Percentiles rank a stretch among this genome's conserved stretches.
phyloP scores from a whole-genome alignment of 2,113 vertebrate species.

The Todiramphus saurophagus region DNA sequence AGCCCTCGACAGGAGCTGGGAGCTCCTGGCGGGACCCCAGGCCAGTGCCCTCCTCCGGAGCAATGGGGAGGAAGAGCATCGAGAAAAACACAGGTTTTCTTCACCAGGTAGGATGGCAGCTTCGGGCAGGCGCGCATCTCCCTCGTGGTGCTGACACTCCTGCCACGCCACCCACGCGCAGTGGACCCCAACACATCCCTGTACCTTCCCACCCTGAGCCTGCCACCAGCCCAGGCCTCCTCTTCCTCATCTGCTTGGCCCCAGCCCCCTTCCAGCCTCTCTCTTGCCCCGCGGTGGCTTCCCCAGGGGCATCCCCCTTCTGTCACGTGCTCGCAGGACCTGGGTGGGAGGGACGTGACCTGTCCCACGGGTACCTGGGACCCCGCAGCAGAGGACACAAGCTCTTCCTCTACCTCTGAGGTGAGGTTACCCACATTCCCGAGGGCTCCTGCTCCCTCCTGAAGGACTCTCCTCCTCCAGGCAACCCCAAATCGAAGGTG shows the following conservation, averaged over 20 bases:
- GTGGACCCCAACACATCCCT: not conserved
- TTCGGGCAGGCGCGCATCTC: not conserved
- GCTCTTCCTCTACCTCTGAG: not conserved
- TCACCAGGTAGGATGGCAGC: accelerated
- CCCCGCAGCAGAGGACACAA: not conserved
- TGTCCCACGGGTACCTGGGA: not conserved
- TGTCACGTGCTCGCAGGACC: not conserved
- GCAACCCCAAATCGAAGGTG: accelerated
- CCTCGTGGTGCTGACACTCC: not conserved
- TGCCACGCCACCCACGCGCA: accelerated
- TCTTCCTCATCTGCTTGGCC: not conserved
- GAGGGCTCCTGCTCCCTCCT: not conserved
- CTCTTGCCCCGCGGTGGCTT: accelerated
- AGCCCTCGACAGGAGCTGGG: accelerated
- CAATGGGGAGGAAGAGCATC: not conserved
- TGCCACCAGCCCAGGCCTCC: not conserved
- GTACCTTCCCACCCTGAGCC: accelerated
- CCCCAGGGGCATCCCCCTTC: accelerated
- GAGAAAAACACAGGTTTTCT: not conserved
- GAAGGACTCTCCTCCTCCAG: not conserved
- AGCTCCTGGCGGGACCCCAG: not conserved
- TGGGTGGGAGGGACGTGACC: accelerated
- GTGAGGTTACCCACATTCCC: not conserved
- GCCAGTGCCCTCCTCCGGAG: not conserved
- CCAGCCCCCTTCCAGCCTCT: not conserved